Base-by-base conservation (phyloP, 2,113 vertebrate species). In the Gymnogyps californianus region DNA sequence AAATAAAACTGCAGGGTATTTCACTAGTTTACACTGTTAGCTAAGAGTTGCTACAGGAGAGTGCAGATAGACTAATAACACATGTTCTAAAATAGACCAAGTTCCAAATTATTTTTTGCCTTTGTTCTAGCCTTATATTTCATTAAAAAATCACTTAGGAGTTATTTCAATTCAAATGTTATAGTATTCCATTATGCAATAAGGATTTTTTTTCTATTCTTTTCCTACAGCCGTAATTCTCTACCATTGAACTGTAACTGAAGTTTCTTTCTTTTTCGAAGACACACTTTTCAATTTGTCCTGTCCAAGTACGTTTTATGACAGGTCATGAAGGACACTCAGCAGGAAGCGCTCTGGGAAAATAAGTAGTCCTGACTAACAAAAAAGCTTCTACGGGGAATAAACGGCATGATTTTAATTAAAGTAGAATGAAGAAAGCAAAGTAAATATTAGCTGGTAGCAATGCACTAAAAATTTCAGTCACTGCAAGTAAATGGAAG, bases 331-430 rank as follows among this genome's bases (percentile, higher is more conserved):
- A 97, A 97, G 92, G 85, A 94, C 28, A 89, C 64, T 66, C 96
- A 89, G 92, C 57, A 95, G 90, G 95, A 90, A 82, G 55, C 11
- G 8, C 76, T 93, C 54, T 84, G 66, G 78, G 96, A 96, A 97
- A 94, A 80, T 14, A 96, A 90, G 66, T 31, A 93, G 76, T 84
- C 64, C 62, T 3, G 55, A 80, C 82, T 94, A 80, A 83, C 46
- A 83, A 89, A 93, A 97, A 93, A 65, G 46, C 89, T 97, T 95
- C 83, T 69, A 64, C 28, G 21, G 66, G 83, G 83, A 97, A 82
- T 64, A 94, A 89, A 77, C 3, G n/a, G 87, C 78, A 83, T 70
- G 70, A 91, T 96, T 97, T 97, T 97, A 98, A 97, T 97, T 96
- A 97, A 96, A 94, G 49, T 42, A 79, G 66, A 96, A 95, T 29